Base-by-base conservation (phyloP, 2,888 invertebrate genomes). In the Teleiodes luculella region DNA sequence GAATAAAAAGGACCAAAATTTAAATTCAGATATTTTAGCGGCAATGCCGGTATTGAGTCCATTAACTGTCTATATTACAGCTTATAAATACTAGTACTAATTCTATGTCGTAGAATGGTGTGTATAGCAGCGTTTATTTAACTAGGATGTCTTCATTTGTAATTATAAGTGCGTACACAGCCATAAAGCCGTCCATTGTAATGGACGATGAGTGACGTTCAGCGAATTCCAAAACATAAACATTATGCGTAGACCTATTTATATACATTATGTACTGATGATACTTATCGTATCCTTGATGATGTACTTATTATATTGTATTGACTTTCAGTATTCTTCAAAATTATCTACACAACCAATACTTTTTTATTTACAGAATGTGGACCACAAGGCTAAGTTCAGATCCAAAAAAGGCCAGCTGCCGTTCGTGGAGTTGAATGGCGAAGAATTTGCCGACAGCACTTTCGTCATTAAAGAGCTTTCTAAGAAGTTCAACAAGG, bases 381-480 rank as follows among this genome's bases (percentile, higher is more conserved):
- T 97, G 64, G 97, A 97, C 81, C 97, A 97, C 89, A 97, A 96
- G 91, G 93, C 96, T 91, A 96, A 96, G 79, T 96, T 95, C 92
- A 95, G 96, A 69, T 97, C 97, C 69, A 96, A 96, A 91, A 98
- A 98, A 81, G 97, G 97, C 46, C 96, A 96, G 82, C 91, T 98
- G 70, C 98, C 98, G 33, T 98, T 98, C 89, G 92, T 98, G 65
- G 97, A 98, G 83, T 81, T 98, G 59, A 98, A 98, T 79, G 98
- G 98, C 41, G 96, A 97, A 76, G 97, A 98, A 88, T 94, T 97
- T 64, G 95, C 97, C 47, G 98, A 98, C 86, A 97, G 97, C 76
- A 92, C 95, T 62, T 94, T 97, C 71, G 97, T 98, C 74, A 95
- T 98, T 72, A 95, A 96, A 74, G 96, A 97, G 73, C 90, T 98